Evolutionary conservation across 2,797 vertebrate genomes (phyloP), one percentile per base, ranked within the genome.

Genomic region (Danio jaintianensis): DNA sequence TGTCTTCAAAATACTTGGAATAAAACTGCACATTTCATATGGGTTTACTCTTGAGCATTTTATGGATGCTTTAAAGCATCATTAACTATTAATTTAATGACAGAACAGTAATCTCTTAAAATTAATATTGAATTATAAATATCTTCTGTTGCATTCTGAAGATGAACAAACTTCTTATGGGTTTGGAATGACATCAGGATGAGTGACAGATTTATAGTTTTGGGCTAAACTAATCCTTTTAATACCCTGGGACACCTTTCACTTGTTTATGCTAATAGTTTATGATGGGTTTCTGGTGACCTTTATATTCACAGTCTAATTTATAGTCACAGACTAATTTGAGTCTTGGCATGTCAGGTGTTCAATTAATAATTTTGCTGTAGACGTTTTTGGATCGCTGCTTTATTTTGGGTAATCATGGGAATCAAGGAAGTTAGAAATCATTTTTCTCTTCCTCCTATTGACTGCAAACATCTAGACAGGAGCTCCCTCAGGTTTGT

Each of bases 391-490:
- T 61, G 22, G 15, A 69, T 61, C 50, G 5, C 9, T 61, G 6
- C 36, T 53, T 20, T 79, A 8, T 62, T 71, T 45, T 45, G 6
- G 12, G 12, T 12, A 79, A 71, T 62, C 48, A 18, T 15, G 22
- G 48, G n/a, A 67, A 42, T 2, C 29, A 50, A 52, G 47, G 47
- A 75, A 53, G 40, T 59, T 42, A 9, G 2, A 42, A 36, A 47
- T 66, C 0, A 52, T 47, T 64, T 63, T 64, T 73, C 12, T 64
- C 38, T 47, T 73, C 59, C 47, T 47, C 38, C 48, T 58, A 80
- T 73, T 80, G 42, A 72, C 38, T 38, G 50, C 55, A 63, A 56
- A 63, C 64, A 53, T 53, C 45, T 80, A 50, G 62, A 55, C 66
- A 38, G 61, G n/a, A 40, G 38, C 12, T 67, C 50, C 56, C 72